These are phyloP conservation scores for Leptestheria dahalacensis DNA, from an alignment of 1,140 invertebrate genomes.

Conservation along the genomic window DNA sequence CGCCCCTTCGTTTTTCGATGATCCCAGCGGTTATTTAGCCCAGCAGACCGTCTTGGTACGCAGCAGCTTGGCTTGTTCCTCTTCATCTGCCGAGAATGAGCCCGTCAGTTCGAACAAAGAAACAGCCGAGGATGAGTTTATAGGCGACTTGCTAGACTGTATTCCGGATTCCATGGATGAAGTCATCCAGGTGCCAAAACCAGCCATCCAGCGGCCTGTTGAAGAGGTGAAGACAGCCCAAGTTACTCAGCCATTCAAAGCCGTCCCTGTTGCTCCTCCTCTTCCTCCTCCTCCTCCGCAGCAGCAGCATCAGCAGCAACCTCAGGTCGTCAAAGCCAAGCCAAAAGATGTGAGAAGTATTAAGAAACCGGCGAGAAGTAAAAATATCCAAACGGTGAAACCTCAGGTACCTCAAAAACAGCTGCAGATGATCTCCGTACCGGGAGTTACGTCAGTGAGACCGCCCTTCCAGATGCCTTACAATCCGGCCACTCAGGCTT, in stretches of 20 bases:
- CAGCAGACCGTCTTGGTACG: slow-evolving; percentile 67
- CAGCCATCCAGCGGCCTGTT: too few relatives aligned
- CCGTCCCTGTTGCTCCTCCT: too few relatives aligned
- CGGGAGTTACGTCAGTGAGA: neutral
- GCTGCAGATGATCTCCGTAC: neutral
- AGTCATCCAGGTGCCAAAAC: neutral
- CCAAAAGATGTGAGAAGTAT: neutral
- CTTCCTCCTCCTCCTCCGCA: neutral
- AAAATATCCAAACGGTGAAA: neutral
- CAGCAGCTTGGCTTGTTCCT: slow-evolving; percentile 33
- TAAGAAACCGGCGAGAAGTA: neutral
- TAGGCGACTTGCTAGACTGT: slow-evolving; percentile 15
- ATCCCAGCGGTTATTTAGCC: slow-evolving; percentile 71
- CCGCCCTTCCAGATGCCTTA: neutral
- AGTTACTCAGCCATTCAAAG: too few relatives aligned
- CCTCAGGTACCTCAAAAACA: neutral
- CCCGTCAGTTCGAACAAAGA: neutral
- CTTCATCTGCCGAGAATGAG: neutral
- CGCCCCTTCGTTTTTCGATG: slow-evolving; percentile 64
- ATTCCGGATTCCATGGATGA: slow-evolving; percentile 15
- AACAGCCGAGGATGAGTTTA: slow-evolving; percentile 3
- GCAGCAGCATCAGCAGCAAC: too few relatives aligned
- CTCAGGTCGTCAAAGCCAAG: neutral
- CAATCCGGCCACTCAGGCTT: neutral
- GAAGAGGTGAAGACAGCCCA: too few relatives aligned